These are phyloP conservation scores for Chironomus tepperi DNA, from an alignment of 1,140 invertebrate genomes.

Conservation along the genomic window DNA sequence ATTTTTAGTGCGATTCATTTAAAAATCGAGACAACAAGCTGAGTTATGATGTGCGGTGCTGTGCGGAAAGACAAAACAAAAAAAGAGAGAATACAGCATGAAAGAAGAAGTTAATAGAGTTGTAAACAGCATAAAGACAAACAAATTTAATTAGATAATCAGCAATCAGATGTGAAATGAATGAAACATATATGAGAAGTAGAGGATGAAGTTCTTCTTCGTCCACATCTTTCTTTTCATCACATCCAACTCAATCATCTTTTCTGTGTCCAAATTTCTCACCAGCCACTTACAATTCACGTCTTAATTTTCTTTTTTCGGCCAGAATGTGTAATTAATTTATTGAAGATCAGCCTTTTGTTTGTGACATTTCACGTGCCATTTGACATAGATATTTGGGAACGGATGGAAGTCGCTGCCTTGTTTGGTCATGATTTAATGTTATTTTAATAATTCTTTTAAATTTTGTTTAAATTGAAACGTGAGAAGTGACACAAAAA, in stretches of 20 bases:
- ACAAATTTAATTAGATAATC: background rate
- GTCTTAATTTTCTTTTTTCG: background rate
- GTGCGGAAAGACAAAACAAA: too few relatives aligned
- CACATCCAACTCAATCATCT: background rate
- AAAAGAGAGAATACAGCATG: too few relatives aligned
- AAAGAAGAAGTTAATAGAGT: background rate
- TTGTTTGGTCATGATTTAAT: background rate
- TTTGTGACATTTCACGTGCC: background rate
- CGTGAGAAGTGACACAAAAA: background rate
- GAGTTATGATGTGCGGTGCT: too few relatives aligned
- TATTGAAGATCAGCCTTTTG: background rate
- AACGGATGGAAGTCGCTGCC: background rate
- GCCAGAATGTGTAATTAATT: background rate
- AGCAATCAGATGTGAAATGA: background rate
- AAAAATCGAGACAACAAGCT: too few relatives aligned
- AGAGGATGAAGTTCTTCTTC: background rate
- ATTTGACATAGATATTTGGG: background rate
- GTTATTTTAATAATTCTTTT: background rate
- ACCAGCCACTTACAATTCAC: slow-evolving; percentile 1
- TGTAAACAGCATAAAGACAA: background rate
- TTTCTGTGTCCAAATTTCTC: background rate
- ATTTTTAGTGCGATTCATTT: too few relatives aligned
- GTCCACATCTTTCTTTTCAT: background rate
- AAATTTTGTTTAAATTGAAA: background rate
- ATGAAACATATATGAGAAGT: background rate